Base-by-base conservation (phyloP, 2,113 vertebrate species). In the Meles meles region DNA sequence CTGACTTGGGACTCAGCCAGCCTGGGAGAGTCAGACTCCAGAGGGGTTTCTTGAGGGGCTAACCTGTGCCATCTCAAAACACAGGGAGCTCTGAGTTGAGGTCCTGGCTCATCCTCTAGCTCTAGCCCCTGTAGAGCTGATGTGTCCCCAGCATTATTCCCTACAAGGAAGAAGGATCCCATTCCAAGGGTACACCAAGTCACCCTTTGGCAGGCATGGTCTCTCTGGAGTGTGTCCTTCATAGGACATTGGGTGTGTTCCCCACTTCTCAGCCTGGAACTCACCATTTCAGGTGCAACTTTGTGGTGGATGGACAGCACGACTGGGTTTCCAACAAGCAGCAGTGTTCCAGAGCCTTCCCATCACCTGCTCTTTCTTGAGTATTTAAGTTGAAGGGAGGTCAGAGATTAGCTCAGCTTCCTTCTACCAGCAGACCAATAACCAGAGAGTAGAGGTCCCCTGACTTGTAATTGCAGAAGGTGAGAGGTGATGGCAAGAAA, bases 81-180 rank as follows among this genome's bases (percentile, higher is more conserved):
- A 15, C 39, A 44, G 37, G 76, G 7, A 23, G 23, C 63, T 63
- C 39, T 39, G n/a, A 52, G 77, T 20, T 25, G 25, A 29, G 59
- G 42, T 17, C 12, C 9, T 0, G 0, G 29, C 80, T 80, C 12
- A 17, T 47, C 44, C 5, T 61, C 39, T 3, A 31, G 47, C 5
- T 61, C n/a, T 3, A n/a, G 42, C 18, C 29, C n/a, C 6, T 9
- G 6, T 17, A 21, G 67, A 67, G 42, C 57, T 69, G 20, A 59
- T 5, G 42, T 44, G 37, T 29, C 21, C 37, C n/a, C 23, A 2
- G 34, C 3, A 17, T 65, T 69, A 11, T 63, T 39, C 39, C 37
- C 44, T n/a, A 2, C 21, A 47, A 11, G 37, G 47, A 31, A 88
- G 67, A 81, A 39, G 21, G 31, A 29, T 77, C 79, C n/a, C 1